phyloP scores from a whole-genome alignment of 2,113 vertebrate species.

The pig (Sus scrofa) region DNA sequence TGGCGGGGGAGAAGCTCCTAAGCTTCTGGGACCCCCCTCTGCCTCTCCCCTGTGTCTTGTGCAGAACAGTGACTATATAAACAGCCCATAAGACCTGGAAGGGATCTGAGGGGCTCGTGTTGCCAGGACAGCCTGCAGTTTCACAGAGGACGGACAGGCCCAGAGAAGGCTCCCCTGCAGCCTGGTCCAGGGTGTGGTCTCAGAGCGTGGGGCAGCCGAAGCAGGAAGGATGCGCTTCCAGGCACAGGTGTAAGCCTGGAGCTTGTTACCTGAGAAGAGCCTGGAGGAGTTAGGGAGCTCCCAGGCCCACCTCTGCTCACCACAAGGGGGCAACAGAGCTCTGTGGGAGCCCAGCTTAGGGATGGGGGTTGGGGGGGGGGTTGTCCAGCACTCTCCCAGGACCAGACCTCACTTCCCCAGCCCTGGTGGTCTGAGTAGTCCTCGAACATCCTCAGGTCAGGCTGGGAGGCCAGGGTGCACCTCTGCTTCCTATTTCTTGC shows the following conservation, averaged over 20 bases:
- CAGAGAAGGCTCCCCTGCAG: background rate
- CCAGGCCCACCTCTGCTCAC: conserved; percentile 21
- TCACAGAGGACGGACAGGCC: background rate
- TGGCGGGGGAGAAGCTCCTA: background rate
- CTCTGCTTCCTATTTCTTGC: background rate
- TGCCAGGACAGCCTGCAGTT: background rate
- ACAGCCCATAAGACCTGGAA: background rate
- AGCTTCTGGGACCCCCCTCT: background rate
- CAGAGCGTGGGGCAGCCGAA: background rate
- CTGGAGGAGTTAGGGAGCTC: background rate
- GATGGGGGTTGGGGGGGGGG: background rate
- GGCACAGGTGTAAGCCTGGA: background rate
- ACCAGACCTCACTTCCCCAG: background rate
- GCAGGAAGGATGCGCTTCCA: background rate
- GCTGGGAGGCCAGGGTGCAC: background rate
- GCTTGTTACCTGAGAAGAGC: background rate
- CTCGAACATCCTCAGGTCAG: background rate
- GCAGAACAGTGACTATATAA: background rate
- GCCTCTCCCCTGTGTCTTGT: background rate
- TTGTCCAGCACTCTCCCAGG: background rate
- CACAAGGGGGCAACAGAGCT: conserved; percentile 89
- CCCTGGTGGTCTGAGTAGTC: background rate
- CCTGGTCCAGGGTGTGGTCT: background rate
- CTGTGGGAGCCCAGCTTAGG: background rate
- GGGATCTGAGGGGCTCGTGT: background rate